These are phyloP conservation scores for Phrixothrix hirtus DNA, from an alignment of 2,888 invertebrate species.

Conservation along the genomic window DNA sequence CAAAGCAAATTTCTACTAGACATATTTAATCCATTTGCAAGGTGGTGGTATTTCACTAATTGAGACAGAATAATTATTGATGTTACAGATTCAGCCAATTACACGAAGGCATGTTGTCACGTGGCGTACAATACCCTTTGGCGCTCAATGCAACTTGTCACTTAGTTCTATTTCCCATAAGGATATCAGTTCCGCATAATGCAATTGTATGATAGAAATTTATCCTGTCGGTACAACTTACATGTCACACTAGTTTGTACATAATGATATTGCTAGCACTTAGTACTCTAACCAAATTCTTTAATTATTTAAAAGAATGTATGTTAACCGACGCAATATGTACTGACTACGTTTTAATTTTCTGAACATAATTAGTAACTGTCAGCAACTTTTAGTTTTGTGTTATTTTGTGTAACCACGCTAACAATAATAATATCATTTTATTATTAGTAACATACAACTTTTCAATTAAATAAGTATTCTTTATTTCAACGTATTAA, in stretches of 20 bases:
- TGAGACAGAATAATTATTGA: constrained; percentile 41
- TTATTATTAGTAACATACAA: too few species aligned
- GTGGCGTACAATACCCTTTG: constrained; percentile 37
- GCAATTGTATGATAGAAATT: constrained; percentile 26
- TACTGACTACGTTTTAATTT: too few species aligned
- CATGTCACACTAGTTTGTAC: constrained; percentile 19
- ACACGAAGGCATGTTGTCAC: constrained; percentile 41
- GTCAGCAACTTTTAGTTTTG: too few species aligned
- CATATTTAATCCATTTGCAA: too few species aligned
- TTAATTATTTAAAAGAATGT: constrained; percentile 5
- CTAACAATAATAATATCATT: too few species aligned
- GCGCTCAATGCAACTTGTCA: constrained; percentile 43
- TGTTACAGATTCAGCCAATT: constrained; percentile 43
- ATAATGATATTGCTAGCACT: constrained; percentile 6
- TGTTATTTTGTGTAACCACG: too few species aligned
- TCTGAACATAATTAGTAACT: too few species aligned
- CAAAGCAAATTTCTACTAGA: too few species aligned
- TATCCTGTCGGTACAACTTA: constrained; percentile 25
- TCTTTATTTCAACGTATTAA: too few species aligned
- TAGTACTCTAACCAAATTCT: background rate
- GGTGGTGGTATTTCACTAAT: constrained; percentile 22
- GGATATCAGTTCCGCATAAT: constrained; percentile 36
- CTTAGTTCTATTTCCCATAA: constrained; percentile 46
- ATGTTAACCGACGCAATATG: too few species aligned
- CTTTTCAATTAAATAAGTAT: too few species aligned